phyloP scores from a whole-genome alignment of 2,888 invertebrate genomes.

The Dynastes hyllus region DNA sequence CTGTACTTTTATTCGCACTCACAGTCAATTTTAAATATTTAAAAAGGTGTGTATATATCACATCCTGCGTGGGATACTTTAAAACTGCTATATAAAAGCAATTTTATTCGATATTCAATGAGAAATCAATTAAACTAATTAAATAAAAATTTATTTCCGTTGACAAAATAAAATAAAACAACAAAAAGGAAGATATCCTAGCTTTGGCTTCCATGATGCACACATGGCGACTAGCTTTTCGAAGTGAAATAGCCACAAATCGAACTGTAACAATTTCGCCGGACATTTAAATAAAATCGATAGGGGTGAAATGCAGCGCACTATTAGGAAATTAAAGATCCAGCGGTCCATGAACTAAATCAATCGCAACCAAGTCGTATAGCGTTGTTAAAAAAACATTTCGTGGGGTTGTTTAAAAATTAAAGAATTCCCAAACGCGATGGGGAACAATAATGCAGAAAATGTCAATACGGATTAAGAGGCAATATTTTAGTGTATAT shows the following conservation, averaged over 20 bases:
- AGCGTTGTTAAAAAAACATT: constrained; percentile 50
- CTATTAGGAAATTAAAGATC: constrained; percentile 61
- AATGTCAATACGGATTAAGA: too few species aligned
- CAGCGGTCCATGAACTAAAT: constrained; percentile 58
- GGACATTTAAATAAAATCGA: constrained; percentile 59
- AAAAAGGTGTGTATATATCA: neutral
- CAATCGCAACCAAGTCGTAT: constrained; percentile 54
- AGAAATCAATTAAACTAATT: too few species aligned
- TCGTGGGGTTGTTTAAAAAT: constrained; percentile 53
- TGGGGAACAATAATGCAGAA: neutral
- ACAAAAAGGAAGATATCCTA: neutral
- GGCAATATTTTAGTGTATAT: too few species aligned
- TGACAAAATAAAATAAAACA: neutral
- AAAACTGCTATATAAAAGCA: too few species aligned
- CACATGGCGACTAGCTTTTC: constrained; percentile 40
- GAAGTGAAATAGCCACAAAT: constrained; percentile 54
- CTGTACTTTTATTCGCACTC: too few species aligned
- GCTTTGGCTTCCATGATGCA: neutral
- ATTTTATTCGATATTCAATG: too few species aligned
- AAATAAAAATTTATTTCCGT: too few species aligned
- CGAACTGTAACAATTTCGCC: constrained; percentile 58
- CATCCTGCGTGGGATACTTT: too few species aligned
- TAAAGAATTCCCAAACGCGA: constrained; percentile 45
- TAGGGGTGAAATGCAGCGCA: constrained; percentile 54
- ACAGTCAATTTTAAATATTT: constrained; percentile 22